Conservation (phyloP, 2,113 vertebrate species). For the Tricholaema leucomelas region DNA sequence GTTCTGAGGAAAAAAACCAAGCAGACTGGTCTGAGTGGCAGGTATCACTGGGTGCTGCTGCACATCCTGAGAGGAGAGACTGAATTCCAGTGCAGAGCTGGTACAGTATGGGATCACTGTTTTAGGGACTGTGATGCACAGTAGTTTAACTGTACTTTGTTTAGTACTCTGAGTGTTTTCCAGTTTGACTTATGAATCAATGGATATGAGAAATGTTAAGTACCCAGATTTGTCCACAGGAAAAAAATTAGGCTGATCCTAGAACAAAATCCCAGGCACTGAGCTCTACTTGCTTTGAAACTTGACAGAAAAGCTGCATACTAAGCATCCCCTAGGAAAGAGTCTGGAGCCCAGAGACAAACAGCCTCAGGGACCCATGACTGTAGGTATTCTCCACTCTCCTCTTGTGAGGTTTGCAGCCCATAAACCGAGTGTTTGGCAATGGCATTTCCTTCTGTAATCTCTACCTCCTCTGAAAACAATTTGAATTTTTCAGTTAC, state of each 20-base stretch:
- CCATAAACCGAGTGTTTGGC: not conserved
- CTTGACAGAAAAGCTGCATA: not conserved
- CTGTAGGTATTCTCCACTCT: not conserved
- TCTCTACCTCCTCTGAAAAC: slow-evolving; percentile 19
- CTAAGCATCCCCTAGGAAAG: not conserved
- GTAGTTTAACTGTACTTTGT: not conserved
- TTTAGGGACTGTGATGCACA: not conserved
- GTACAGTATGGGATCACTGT: not conserved
- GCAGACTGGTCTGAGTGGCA: not conserved
- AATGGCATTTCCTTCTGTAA: not conserved
- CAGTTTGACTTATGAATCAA: not conserved
- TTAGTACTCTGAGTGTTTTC: not conserved
- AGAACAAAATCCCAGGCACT: not conserved
- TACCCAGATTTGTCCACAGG: not conserved
- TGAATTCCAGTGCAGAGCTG: not conserved
- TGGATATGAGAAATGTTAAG: not conserved
- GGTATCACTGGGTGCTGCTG: not conserved
- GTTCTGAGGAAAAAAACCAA: not conserved
- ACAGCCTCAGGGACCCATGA: not conserved
- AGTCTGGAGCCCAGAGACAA: not conserved
- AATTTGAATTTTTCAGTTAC: slow-evolving; percentile 32
- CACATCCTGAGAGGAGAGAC: not conserved
- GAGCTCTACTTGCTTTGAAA: not conserved
- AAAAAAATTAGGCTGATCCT: not conserved
- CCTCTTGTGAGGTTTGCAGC: not conserved